A percentile compares a stretch with the other conserved stretches of the same genome.
Evolutionary conservation across 2,113 vertebrate genomes (phyloP).

Genomic region (Oryzias melastigma): DNA sequence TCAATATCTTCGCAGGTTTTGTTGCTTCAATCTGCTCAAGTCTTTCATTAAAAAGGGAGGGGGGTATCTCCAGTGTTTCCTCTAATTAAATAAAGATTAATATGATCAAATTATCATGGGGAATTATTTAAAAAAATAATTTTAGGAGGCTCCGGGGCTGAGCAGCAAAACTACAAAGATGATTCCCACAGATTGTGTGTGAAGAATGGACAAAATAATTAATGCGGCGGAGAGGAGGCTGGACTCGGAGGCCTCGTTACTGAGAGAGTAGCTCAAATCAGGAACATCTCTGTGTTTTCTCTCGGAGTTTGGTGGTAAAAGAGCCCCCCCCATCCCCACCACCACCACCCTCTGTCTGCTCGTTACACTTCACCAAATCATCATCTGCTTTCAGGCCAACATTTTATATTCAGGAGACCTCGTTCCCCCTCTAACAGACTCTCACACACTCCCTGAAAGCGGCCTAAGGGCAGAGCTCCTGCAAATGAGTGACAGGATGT

Average conservation of each 20-base stretch:
- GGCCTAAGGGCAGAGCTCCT: conserved; percentile 68
- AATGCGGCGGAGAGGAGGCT: not conserved
- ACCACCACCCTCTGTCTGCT: conserved; percentile 11
- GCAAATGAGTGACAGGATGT: conserved; percentile 75
- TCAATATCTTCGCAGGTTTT: too few relatives aligned
- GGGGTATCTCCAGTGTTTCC: too few relatives aligned
- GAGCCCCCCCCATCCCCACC: conserved; percentile 16
- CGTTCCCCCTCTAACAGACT: conserved; percentile 22
- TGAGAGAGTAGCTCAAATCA: not conserved
- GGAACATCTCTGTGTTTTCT: not conserved
- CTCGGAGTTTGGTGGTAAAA: conserved; percentile 1
- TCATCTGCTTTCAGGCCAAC: conserved; percentile 45
- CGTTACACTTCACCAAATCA: conserved; percentile 42
- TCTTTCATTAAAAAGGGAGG: too few relatives aligned
- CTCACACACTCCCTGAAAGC: conserved; percentile 30
- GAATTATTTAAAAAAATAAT: too few relatives aligned
- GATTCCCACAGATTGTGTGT: not conserved
- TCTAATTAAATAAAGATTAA: too few relatives aligned
- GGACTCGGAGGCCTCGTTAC: not conserved
- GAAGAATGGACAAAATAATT: conserved; percentile 2
- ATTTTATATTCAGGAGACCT: conserved; percentile 58
- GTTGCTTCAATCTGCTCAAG: too few relatives aligned
- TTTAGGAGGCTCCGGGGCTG: too few relatives aligned
- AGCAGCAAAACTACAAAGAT: not conserved
- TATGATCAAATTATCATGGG: too few relatives aligned